Evolutionary conservation across 2,797 vertebrate genomes (phyloP), one percentile per base, ranked within the genome.

Genomic region (Halcyon badia): DNA sequence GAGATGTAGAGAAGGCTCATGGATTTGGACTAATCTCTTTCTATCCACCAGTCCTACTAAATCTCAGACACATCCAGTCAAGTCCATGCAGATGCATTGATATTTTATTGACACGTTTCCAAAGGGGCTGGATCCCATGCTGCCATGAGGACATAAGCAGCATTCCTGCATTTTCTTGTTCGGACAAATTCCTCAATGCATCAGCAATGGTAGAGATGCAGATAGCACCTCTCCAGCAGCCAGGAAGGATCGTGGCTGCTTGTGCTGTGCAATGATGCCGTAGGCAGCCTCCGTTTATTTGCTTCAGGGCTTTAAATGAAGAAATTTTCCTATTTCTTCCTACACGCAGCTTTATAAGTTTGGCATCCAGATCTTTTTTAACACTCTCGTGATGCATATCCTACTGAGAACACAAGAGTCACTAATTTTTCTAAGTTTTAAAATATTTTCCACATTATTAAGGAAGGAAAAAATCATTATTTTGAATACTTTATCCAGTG

Each of bases 401-500:
- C 37, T 46, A 35, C 12, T 24, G 22, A 82, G 35, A 94, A 20
- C 6, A 37, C 1, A 2, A 44, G 7, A 73, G 8, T 14, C 78
- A 15, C 14, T 71, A 18, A 25, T 31, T 71, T 71, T 78, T 89
- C 39, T 57, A 89, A 65, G 33, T 54, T 82, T 80, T 58, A 89
- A 94, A 87, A 17, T 81, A 21, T 78, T 70, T 42, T 51, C n/a
- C 20, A 11, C 13, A 71, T 64, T 84, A 56, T 61, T 80, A 82
- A 84, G 64, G 46, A 80, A 54, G 60, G 37, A 78, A 90, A 89
- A 83, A 88, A 37, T 56, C 14, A 68, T 66, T 90, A 41, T 95
- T 96, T 94, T 89, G 28, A 94, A 92, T 85, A 93, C 49, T 96
- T 97, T 96, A 93, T 82, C 17, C 33, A 78, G 20, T 82, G 82